phyloP scores from a whole-genome alignment of 2,113 vertebrate genomes.

The Epinephelus fuscoguttatus region DNA sequence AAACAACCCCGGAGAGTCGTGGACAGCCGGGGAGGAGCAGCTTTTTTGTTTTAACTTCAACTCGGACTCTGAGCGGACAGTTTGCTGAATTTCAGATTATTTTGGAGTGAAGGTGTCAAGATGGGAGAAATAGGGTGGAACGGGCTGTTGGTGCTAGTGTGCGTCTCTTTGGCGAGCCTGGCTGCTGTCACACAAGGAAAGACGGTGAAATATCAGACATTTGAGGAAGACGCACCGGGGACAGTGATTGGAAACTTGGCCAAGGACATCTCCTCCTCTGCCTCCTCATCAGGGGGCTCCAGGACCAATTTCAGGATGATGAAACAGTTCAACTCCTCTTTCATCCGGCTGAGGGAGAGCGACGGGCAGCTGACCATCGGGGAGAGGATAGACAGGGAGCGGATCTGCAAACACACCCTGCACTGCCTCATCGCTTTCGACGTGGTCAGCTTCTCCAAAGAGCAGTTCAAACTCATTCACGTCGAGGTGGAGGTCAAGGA shows the following conservation, averaged over 20 bases:
- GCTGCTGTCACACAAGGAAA: constrained; percentile 81
- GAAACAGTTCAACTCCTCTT: constrained; percentile 96
- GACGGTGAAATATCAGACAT: constrained; percentile 93
- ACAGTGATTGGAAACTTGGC: constrained; percentile 95
- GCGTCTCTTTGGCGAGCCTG: constrained; percentile 67
- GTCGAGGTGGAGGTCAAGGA: constrained; percentile 98
- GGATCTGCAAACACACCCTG: constrained; percentile 88
- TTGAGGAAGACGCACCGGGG: constrained; percentile 93
- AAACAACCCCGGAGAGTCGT: constrained; percentile 30
- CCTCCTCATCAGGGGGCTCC: constrained; percentile 77
- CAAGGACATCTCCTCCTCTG: constrained; percentile 89
- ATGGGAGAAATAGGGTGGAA: constrained; percentile 77
- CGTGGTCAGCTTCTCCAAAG: constrained; percentile 94
- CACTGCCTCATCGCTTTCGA: constrained; percentile 95
- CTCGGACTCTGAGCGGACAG: constrained; percentile 44
- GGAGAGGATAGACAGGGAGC: constrained; percentile 93
- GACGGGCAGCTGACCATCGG: constrained; percentile 95
- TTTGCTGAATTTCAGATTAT: constrained; percentile 49
- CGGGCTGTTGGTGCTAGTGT: constrained; percentile 69
- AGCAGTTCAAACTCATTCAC: constrained; percentile 94
- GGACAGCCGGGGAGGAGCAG: constrained; percentile 15
- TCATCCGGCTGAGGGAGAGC: constrained; percentile 91
- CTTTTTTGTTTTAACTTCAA: constrained; percentile 46
- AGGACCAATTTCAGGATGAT: constrained; percentile 94
- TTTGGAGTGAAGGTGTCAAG: constrained; percentile 59